Conservation (phyloP, 2,888 invertebrate genomes). For the Apotomis turbidana region DNA sequence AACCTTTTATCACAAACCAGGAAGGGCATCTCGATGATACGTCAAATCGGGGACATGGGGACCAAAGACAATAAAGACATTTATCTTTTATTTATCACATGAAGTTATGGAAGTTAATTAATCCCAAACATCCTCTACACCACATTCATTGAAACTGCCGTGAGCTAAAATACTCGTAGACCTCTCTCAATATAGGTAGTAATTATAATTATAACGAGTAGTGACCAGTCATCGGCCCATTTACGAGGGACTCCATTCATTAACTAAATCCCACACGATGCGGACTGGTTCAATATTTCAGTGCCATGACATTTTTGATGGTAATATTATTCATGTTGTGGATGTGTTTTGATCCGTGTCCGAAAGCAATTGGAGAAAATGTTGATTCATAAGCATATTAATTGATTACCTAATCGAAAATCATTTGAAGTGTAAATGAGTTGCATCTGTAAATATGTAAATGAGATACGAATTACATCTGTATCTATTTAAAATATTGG, state of each 20-base stretch:
- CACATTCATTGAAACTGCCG: not conserved
- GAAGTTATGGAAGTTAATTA: no score
- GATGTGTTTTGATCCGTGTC: slow-evolving; percentile 7
- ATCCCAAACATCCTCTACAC: not conserved
- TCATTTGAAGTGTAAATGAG: not conserved
- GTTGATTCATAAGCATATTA: not conserved
- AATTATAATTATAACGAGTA: not conserved
- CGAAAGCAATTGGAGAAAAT: not conserved
- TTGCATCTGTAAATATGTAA: not conserved
- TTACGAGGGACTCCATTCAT: slow-evolving; percentile 25
- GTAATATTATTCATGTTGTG: slow-evolving; percentile 4
- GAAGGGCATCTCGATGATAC: no score
- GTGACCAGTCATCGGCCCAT: slow-evolving; percentile 25
- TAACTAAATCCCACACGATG: slow-evolving; percentile 11
- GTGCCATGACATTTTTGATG: not conserved
- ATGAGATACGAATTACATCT: no score
- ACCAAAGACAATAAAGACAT: no score
- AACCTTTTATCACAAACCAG: no score
- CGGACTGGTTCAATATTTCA: slow-evolving; percentile 11
- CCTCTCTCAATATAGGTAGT: not conserved
- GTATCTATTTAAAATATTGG: no score
- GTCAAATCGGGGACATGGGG: no score
- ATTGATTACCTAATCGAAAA: not conserved
- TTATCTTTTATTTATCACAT: no score
- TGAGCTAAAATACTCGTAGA: slow-evolving; percentile 1